phyloP scores from a whole-genome alignment of 2,113 vertebrate genomes.

The Bubo blakistoni region DNA sequence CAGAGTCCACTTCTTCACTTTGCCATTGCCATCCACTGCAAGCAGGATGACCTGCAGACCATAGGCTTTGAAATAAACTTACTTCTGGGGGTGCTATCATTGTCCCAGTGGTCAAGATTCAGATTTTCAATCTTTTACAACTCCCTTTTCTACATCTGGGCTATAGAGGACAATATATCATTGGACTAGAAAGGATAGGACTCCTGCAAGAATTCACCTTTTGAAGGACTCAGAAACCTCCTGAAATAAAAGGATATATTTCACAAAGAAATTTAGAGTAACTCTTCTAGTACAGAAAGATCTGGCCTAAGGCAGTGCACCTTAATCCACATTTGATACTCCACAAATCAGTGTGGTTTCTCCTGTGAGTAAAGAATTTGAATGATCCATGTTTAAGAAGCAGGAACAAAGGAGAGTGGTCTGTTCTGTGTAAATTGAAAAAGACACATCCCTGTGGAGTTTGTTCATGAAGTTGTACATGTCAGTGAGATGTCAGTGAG shows the following conservation, averaged over 20 bases:
- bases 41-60: neutral
- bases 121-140: neutral
- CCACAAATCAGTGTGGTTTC: neutral
- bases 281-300: neutral
- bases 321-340: neutral
- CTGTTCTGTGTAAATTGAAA: neutral
- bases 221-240: neutral
- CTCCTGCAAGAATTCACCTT: neutral
- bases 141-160: neutral
- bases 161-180: neutral
- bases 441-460: neutral
- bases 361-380: neutral
- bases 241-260: neutral
- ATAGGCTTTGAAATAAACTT: neutral
- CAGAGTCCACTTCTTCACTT: neutral
- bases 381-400: neutral
- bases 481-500: neutral
- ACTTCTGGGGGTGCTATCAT: neutral
- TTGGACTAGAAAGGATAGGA: neutral
- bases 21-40: neutral
- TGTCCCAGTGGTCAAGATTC: neutral
- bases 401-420: neutral
- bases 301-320: neutral
- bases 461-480: neutral
- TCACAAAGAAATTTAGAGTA: neutral